A percentile compares a stretch with the other conserved stretches of the same genome.
Conservation (phyloP, 2,797 vertebrate species). For the Falco columbarius region DNA sequence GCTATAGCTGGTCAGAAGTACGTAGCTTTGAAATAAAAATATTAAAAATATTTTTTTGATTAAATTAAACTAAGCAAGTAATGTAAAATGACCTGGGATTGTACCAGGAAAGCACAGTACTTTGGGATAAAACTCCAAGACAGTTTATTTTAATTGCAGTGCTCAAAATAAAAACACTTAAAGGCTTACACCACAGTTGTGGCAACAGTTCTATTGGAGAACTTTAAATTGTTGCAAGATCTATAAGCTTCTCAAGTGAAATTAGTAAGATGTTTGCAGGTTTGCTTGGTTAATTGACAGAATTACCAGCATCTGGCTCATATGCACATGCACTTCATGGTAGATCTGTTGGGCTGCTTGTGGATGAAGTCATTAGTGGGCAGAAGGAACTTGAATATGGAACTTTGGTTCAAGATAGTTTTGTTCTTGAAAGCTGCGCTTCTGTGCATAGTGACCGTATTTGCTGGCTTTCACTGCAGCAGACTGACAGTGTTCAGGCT, state of each 20-base stretch:
- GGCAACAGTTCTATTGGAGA: not conserved
- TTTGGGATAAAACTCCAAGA: not conserved
- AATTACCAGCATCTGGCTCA: not conserved
- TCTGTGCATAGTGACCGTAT: not conserved
- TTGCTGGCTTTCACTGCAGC: not conserved
- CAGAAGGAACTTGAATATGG: not conserved
- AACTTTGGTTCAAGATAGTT: not conserved
- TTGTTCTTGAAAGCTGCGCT: not conserved
- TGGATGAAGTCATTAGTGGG: not conserved
- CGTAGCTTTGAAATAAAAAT: not conserved
- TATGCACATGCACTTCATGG: not conserved
- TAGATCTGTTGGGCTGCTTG: not conserved
- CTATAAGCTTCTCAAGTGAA: not conserved
- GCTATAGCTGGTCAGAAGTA: not conserved
- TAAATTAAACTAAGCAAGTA: not conserved
- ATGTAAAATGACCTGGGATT: not conserved
- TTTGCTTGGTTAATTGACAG: not conserved
- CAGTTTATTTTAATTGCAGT: not conserved
- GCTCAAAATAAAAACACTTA: not conserved
- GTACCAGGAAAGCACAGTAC: not conserved
- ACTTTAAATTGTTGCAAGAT: not conserved
- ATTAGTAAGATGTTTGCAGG: not conserved
- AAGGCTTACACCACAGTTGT: not conserved
- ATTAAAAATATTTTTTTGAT: not conserved
- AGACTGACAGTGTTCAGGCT: not conserved